These are phyloP conservation scores for Amphipoea lucens DNA, from an alignment of 2,888 invertebrate genomes.

Conservation along the genomic window DNA sequence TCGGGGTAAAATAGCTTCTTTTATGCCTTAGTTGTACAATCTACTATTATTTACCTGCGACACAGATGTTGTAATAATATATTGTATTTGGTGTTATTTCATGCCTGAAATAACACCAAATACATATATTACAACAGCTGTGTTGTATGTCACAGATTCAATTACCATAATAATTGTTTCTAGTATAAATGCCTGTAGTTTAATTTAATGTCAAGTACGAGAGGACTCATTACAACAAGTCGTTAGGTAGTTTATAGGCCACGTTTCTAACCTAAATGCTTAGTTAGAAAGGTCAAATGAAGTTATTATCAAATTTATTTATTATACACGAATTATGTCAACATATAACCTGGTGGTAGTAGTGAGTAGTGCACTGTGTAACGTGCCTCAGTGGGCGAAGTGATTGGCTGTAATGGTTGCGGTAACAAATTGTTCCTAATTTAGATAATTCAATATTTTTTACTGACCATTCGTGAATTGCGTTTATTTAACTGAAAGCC, in stretches of 20 bases:
- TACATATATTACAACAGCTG: constrained; percentile 27
- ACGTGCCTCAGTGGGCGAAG: constrained; percentile 59
- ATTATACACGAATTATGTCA: constrained; percentile 21
- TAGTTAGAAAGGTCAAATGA: constrained; percentile 47
- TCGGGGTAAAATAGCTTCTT: no score
- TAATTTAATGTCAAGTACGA: constrained; percentile 34
- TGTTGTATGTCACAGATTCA: constrained; percentile 23
- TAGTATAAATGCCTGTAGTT: constrained; percentile 54
- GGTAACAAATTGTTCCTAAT: constrained; percentile 65
- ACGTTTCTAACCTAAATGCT: constrained; percentile 44
- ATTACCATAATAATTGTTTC: constrained; percentile 46
- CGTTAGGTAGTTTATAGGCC: constrained; percentile 32
- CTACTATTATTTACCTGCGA: background rate
- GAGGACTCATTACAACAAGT: constrained; percentile 45
- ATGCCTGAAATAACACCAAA: background rate
- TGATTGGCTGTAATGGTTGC: constrained; percentile 61
- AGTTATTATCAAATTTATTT: constrained; percentile 53
- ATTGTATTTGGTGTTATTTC: no score
- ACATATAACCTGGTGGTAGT: constrained; percentile 36
- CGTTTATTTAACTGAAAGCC: constrained; percentile 46
- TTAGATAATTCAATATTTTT: constrained; percentile 67
- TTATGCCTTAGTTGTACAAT: no score
- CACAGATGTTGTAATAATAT: background rate
- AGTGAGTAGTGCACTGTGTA: constrained; percentile 37
- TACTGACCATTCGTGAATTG: constrained; percentile 40